Evolutionary conservation across 1,140 invertebrate species (phyloP).

Genomic region (Drosophila kurseongensis): DNA sequence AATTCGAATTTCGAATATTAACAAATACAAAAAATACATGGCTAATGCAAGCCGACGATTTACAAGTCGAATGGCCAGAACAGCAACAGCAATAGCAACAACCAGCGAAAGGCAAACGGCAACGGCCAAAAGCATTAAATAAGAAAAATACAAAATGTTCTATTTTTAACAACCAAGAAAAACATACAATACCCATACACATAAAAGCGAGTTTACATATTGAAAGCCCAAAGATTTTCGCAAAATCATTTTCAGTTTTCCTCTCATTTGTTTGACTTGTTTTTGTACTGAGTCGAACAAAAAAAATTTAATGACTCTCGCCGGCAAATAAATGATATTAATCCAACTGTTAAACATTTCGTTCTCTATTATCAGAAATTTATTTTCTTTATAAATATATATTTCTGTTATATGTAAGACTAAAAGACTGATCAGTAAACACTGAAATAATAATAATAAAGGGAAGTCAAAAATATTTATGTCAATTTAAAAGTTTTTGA

Average conservation of each 20-base stretch:
- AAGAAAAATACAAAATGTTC: constrained; percentile 78
- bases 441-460: too few relatives aligned
- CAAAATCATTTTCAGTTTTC: constrained; percentile 78
- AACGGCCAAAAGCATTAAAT: constrained; percentile 71
- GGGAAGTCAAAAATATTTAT: too few relatives aligned
- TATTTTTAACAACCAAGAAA: constrained; percentile 78
- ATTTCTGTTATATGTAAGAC: too few relatives aligned
- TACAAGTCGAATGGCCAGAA: constrained; percentile 73
- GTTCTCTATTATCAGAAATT: not conserved
- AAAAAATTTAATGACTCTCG: constrained; percentile 18
- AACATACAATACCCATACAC: constrained; percentile 67
- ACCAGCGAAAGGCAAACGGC: constrained; percentile 35
- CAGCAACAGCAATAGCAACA: constrained; percentile 23
- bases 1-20: constrained; percentile 80
- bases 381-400: not conserved
- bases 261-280: constrained; percentile 35
- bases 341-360: not conserved
- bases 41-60: constrained; percentile 83
- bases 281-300: constrained; percentile 43
- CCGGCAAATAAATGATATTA: constrained; percentile 14
- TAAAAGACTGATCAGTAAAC: too few relatives aligned
- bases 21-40: constrained; percentile 72
- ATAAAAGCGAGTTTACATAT: constrained; percentile 38
- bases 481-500: too few relatives aligned
- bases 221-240: constrained; percentile 61